Evolutionary conservation across 2,888 invertebrate genomes (phyloP).

Genomic region (Theretra japonica): DNA sequence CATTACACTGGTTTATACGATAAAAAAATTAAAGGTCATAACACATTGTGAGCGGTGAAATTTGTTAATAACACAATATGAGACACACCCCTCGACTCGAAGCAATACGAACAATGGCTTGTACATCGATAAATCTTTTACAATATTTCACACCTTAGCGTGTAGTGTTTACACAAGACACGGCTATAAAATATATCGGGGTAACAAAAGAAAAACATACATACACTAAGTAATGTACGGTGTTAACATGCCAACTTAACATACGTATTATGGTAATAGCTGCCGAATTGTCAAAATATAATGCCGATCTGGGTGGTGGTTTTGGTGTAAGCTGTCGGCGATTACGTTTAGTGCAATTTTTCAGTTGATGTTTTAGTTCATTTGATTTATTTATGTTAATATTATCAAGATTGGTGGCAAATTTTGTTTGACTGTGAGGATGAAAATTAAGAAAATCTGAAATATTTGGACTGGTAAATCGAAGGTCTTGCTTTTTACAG

Average conservation of each 20-base stretch:
- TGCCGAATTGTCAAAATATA: slow-evolving; percentile 80
- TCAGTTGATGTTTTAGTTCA: neutral
- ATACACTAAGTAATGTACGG: slow-evolving; percentile 64
- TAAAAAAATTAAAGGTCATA: slow-evolving; percentile 15
- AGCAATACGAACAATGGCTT: slow-evolving; percentile 65
- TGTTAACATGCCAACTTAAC: slow-evolving; percentile 68
- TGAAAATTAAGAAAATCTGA: no score
- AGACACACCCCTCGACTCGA: slow-evolving; percentile 54
- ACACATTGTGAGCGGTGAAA: slow-evolving; percentile 18
- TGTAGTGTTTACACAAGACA: slow-evolving; percentile 82
- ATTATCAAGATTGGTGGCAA: neutral
- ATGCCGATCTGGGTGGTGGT: slow-evolving; percentile 49
- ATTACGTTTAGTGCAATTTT: slow-evolving; percentile 32
- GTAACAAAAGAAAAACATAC: slow-evolving; percentile 79
- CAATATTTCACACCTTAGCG: slow-evolving; percentile 80
- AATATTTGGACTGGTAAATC: no score
- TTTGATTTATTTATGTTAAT: neutral
- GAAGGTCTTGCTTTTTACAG: no score
- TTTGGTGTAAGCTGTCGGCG: slow-evolving; percentile 47
- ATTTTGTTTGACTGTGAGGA: no score
- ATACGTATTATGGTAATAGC: slow-evolving; percentile 70
- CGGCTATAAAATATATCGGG: slow-evolving; percentile 78
- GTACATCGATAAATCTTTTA: slow-evolving; percentile 78
- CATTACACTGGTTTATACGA: no score
- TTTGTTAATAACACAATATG: slow-evolving; percentile 27